These are phyloP conservation scores for Aphaenogaster ashmeadi DNA, from an alignment of 1,140 invertebrate genomes.

Conservation along the genomic window DNA sequence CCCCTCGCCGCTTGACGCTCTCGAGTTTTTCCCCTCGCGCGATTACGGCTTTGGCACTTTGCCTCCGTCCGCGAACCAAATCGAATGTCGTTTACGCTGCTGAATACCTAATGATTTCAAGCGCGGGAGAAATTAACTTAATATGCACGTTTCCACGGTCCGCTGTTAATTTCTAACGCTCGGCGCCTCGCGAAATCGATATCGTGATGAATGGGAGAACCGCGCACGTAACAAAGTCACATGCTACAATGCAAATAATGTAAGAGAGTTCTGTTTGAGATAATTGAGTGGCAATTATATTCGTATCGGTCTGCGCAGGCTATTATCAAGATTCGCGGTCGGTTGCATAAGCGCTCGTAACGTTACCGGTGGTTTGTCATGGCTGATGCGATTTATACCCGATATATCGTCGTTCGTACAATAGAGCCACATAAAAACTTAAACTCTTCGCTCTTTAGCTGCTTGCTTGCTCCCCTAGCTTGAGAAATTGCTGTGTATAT, in stretches of 20 bases:
- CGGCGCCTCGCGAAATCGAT: neutral
- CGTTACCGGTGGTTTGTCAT: conserved; percentile 15
- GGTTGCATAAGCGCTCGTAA: conserved; percentile 30
- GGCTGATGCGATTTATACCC: neutral
- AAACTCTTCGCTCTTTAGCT: neutral
- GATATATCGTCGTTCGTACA: neutral
- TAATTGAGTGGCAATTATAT: conserved; percentile 45
- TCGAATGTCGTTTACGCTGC: neutral
- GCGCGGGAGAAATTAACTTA: neutral
- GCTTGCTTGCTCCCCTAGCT: neutral
- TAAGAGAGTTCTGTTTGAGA: conserved; percentile 30
- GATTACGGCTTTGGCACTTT: neutral
- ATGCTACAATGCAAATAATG: conserved; percentile 26
- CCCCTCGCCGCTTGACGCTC: neutral
- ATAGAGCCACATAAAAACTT: conserved; percentile 19
- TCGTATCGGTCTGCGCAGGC: neutral
- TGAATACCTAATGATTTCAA: neutral
- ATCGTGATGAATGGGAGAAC: conserved; percentile 10
- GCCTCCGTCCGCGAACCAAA: neutral
- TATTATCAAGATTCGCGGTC: conserved; percentile 24
- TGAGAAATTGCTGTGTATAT: neutral
- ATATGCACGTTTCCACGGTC: neutral
- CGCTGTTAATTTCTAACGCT: conserved; percentile 11
- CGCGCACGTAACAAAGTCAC: conserved; percentile 9
- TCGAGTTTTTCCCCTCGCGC: neutral